A percentile compares a stretch with the other conserved stretches of the same genome.
Evolutionary conservation across 2,888 invertebrate genomes (phyloP).

Genomic region (Folsomia candida): DNA sequence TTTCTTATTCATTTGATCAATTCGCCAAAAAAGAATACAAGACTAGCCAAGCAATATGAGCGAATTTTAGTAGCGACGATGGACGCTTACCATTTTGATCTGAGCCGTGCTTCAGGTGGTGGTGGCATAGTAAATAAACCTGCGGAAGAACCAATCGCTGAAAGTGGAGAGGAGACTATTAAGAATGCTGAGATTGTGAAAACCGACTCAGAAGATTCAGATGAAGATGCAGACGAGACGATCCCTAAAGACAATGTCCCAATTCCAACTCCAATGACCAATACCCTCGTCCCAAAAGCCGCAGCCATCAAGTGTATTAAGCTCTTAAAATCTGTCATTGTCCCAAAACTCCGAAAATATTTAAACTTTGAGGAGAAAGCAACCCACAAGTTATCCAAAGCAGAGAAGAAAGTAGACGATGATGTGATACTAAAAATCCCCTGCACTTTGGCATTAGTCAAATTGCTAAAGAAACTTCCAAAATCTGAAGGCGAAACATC

Average conservation of each 20-base stretch:
- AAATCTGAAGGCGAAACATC: slow-evolving; percentile 31
- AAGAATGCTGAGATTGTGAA: slow-evolving; percentile 8
- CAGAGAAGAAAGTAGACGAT: slow-evolving; percentile 35
- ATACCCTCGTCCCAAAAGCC: slow-evolving; percentile 23
- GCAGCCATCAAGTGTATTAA: slow-evolving; percentile 35
- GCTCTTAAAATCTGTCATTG: slow-evolving; percentile 27
- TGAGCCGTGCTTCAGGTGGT: slow-evolving; percentile 23
- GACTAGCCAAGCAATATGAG: slow-evolving; percentile 39
- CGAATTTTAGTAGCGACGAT: slow-evolving; percentile 40
- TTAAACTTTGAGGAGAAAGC: slow-evolving; percentile 40
- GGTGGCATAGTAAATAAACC: neutral
- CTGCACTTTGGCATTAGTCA: slow-evolving; percentile 40
- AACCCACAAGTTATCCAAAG: slow-evolving; percentile 37
- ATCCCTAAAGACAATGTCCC: slow-evolving; percentile 9
- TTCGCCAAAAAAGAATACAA: slow-evolving; percentile 32
- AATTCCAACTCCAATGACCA: neutral
- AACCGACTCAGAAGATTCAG: neutral
- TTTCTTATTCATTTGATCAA: slow-evolving; percentile 30
- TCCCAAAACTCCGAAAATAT: slow-evolving; percentile 39
- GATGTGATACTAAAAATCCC: slow-evolving; percentile 44
- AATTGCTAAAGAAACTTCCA: slow-evolving; percentile 40
- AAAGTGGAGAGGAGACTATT: neutral
- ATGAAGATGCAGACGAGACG: slow-evolving; percentile 10
- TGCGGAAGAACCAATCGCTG: neutral
- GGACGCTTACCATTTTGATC: slow-evolving; percentile 43